A percentile compares a stretch with the other conserved stretches of the same genome.
Evolutionary conservation across 1,140 invertebrate genomes (phyloP).

Genomic region (Kradibia gibbosae): DNA sequence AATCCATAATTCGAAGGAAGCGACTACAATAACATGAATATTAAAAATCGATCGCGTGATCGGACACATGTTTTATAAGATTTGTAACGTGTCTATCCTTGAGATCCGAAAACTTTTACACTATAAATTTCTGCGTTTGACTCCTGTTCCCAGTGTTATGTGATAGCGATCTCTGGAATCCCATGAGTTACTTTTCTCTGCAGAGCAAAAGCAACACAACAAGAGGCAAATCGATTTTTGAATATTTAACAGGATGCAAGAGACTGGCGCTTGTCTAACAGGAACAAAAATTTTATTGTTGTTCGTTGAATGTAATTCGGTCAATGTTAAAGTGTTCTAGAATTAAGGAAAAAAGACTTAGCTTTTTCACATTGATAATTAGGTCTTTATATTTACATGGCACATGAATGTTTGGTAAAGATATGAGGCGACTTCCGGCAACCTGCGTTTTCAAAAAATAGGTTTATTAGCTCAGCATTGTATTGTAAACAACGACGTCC

Average conservation of each 20-base stretch:
- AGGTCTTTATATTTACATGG: neutral
- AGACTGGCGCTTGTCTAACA: neutral
- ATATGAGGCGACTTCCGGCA: constrained; percentile 25
- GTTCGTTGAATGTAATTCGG: neutral
- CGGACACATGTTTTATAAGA: neutral
- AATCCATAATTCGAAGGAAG: neutral
- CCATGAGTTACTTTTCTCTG: neutral
- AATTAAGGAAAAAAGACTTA: neutral
- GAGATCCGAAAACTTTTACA: constrained; percentile 31
- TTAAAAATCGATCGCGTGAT: constrained; percentile 6
- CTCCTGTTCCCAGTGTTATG: neutral
- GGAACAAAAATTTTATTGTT: neutral
- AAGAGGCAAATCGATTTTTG: neutral
- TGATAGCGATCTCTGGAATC: neutral
- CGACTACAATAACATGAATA: neutral
- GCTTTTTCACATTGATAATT: neutral
- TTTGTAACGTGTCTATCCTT: constrained; percentile 3
- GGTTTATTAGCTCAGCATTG: constrained; percentile 40
- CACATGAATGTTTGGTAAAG: neutral
- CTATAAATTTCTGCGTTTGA: neutral
- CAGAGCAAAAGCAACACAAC: too few species aligned
- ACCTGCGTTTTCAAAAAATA: neutral
- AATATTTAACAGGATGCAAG: neutral
- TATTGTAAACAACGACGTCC: constrained; percentile 12
- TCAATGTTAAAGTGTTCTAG: neutral